Percentiles rank a stretch among this genome's conserved stretches.
Conservation (phyloP, 2,888 invertebrate genomes). For the Peribatodes rhomboidaria region DNA sequence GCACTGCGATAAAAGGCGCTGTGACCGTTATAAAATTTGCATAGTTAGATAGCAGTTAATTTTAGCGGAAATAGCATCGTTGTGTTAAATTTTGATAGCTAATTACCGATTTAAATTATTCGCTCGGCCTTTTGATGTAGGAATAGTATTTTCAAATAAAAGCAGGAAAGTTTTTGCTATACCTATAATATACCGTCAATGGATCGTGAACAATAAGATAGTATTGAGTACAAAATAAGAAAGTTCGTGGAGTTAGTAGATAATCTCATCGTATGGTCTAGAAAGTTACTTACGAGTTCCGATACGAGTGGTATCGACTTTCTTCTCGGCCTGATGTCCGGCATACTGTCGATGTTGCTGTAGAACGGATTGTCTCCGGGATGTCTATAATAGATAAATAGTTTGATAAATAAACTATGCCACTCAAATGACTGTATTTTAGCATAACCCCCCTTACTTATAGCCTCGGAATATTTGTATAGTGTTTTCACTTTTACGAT, state of each 20-base stretch:
- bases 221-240: slow-evolving; percentile 73
- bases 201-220: slow-evolving; percentile 32
- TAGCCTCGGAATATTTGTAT: too few species aligned
- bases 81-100: slow-evolving; percentile 5
- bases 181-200: slow-evolving; percentile 29
- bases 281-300: slow-evolving; percentile 95
- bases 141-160: too few species aligned
- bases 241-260: slow-evolving; percentile 57
- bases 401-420: neutral
- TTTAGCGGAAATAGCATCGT: neutral
- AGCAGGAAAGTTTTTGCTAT: neutral
- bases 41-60: slow-evolving; percentile 11
- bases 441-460: too few species aligned
- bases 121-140: neutral
- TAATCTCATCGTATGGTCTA: slow-evolving; percentile 41
- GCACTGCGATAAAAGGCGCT: slow-evolving; percentile 16
- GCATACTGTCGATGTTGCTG: slow-evolving; percentile 99
- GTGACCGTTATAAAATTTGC: slow-evolving; percentile 13
- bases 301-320: slow-evolving; percentile 99
- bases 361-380: slow-evolving; percentile 99
- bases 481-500: too few species aligned
- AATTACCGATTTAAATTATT: neutral
- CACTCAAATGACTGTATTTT: too few species aligned
- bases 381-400: slow-evolving; percentile 85
- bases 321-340: slow-evolving; percentile 98